Evolutionary conservation across 2,113 vertebrate genomes (phyloP).

Genomic region (Himantopus leucocephalus): DNA sequence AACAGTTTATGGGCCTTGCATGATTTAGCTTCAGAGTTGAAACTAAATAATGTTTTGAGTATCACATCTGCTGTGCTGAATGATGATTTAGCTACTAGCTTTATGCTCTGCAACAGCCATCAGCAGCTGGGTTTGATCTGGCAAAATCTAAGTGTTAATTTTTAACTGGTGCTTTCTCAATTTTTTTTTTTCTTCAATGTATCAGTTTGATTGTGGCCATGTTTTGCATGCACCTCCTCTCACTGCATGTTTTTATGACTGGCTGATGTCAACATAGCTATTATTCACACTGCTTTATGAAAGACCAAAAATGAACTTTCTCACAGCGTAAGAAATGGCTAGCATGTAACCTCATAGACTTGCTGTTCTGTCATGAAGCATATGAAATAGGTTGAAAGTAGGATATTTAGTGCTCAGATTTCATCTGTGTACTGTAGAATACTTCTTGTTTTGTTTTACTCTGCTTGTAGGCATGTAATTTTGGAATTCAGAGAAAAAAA

Average conservation of each 20-base stretch:
- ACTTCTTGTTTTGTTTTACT: slow-evolving; percentile 48
- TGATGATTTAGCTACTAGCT: slow-evolving; percentile 63
- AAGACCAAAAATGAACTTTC: slow-evolving; percentile 72
- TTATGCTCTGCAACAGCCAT: slow-evolving; percentile 54
- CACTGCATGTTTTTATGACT: slow-evolving; percentile 74
- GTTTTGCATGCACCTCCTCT: slow-evolving; percentile 75
- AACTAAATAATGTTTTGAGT: slow-evolving; percentile 63
- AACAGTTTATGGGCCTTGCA: slow-evolving; percentile 71
- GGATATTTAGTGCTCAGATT: slow-evolving; percentile 65
- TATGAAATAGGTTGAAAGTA: slow-evolving; percentile 65
- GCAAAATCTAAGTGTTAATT: slow-evolving; percentile 65
- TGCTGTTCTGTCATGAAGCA: slow-evolving; percentile 64
- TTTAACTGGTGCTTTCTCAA: slow-evolving; percentile 69
- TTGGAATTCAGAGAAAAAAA: slow-evolving; percentile 64
- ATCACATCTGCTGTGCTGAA: slow-evolving; percentile 66
- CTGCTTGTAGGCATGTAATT: slow-evolving; percentile 65
- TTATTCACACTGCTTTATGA: slow-evolving; percentile 52
- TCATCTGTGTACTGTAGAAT: slow-evolving; percentile 63
- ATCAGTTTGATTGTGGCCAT: slow-evolving; percentile 68
- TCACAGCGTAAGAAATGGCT: slow-evolving; percentile 42
- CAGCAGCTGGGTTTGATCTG: slow-evolving; percentile 52
- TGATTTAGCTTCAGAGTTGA: slow-evolving; percentile 71
- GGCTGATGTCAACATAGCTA: slow-evolving; percentile 58
- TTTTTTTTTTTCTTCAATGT: slow-evolving; percentile 3
- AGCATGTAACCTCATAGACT: slow-evolving; percentile 64